These are phyloP conservation scores for Hippocampus mohnikei DNA, from an alignment of 2,113 vertebrate genomes.

Conservation along the genomic window DNA sequence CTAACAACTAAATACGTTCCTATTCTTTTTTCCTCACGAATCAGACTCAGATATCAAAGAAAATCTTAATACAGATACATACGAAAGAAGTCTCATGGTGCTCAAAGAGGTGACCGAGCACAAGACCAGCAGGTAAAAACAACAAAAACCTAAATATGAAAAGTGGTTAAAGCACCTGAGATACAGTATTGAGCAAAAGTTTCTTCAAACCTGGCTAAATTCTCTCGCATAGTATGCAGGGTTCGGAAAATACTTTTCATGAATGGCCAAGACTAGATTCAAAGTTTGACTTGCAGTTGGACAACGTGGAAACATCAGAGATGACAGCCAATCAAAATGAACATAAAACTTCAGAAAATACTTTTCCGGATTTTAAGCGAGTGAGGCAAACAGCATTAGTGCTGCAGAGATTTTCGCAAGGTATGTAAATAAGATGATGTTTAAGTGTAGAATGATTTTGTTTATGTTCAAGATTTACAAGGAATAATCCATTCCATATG, in stretches of 20 bases:
- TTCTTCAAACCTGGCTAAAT: not conserved
- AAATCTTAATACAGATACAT: slow-evolving; percentile 25
- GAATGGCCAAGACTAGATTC: no score
- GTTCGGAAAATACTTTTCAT: no score
- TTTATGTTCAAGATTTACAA: not conserved
- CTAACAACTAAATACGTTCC: slow-evolving; percentile 54
- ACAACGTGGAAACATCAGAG: no score
- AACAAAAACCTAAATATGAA: not conserved
- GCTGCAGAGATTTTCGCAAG: not conserved
- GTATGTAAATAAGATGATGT: not conserved
- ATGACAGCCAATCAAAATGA: no score
- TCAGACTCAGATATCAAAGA: slow-evolving; percentile 28
- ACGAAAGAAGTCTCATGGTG: not conserved
- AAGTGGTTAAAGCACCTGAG: not conserved
- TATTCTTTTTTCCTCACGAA: slow-evolving; percentile 32
- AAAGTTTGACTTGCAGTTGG: no score
- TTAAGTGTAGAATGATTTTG: not conserved
- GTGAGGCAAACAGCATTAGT: not conserved
- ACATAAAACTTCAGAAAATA: no score
- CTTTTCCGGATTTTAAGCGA: no score
- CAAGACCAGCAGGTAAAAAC: not conserved
- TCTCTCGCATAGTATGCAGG: no score
- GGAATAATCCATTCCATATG: not conserved
- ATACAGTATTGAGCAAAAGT: not conserved
- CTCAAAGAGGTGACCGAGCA: not conserved